Evolutionary conservation across 2,113 vertebrate species (phyloP).

Genomic region (Mugil cephalus): DNA sequence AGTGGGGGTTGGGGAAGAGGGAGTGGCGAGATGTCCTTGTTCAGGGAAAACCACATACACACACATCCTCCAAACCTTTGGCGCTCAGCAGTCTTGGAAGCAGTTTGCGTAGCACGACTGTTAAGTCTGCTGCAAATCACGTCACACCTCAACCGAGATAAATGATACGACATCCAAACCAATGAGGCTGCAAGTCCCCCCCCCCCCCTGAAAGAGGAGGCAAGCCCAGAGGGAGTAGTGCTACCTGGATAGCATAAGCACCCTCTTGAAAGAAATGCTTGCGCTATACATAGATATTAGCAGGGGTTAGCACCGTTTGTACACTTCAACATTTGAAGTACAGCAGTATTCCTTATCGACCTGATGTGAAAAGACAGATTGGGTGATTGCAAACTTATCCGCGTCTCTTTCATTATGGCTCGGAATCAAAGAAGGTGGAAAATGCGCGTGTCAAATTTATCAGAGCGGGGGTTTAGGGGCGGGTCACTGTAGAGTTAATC

Average conservation of each 20-base stretch:
- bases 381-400: conserved; percentile 37
- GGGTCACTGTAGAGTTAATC: conserved; percentile 61
- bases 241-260: conserved; percentile 15
- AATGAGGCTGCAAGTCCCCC: conserved; percentile 69
- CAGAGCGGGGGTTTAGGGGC: conserved; percentile 22
- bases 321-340: not conserved
- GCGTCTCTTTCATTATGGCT: conserved; percentile 37
- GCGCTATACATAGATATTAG: conserved; percentile 4
- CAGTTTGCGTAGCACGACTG: conserved; percentile 51
- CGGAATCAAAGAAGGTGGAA: conserved; percentile 20
- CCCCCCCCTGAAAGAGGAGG: conserved; percentile 50
- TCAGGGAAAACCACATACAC: conserved; percentile 51
- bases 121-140: conserved; percentile 71
- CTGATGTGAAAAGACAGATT: conserved; percentile 36
- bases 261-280: conserved; percentile 12
- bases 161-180: conserved; percentile 59
- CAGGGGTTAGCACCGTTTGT: conserved; percentile 1
- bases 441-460: conserved; percentile 46
- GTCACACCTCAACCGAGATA: conserved; percentile 62
- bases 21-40: conserved; percentile 71
- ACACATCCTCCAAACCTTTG: conserved; percentile 57
- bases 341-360: conserved; percentile 12
- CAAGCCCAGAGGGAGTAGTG: conserved; percentile 29
- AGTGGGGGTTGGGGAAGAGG: conserved; percentile 54
- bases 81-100: conserved; percentile 64